phyloP scores from a whole-genome alignment of 2,113 vertebrate species.

The Cynocephalus volans region DNA sequence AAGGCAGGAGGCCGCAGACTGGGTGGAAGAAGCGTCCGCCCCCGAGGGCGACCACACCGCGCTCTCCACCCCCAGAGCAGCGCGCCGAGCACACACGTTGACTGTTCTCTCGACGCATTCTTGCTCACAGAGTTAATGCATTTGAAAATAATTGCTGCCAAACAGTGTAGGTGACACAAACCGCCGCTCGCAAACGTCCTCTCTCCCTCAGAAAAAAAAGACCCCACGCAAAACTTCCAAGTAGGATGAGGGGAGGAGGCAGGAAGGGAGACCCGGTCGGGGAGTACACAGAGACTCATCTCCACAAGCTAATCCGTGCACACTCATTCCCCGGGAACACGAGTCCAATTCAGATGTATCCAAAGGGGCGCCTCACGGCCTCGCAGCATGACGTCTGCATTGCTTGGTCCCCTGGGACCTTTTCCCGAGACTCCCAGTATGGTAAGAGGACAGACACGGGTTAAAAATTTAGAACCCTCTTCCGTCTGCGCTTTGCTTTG shows the following conservation, averaged over 20 bases:
- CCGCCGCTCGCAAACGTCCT: not conserved
- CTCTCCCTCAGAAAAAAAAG: not conserved
- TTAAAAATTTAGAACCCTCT: not conserved
- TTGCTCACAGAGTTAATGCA: not conserved
- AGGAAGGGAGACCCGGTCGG: fast-evolving
- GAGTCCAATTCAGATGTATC: not conserved
- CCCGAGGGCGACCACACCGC: fast-evolving
- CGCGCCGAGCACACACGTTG: not conserved
- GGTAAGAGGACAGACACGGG: not conserved
- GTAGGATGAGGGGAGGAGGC: not conserved
- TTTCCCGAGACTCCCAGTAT: not conserved
- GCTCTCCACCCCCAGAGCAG: not conserved
- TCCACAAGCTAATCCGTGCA: not conserved
- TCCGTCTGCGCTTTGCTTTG: not conserved
- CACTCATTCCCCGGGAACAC: not conserved
- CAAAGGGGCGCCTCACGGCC: not conserved
- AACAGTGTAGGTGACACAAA: not conserved
- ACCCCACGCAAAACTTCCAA: not conserved
- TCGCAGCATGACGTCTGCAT: not conserved
- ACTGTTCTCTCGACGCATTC: not conserved
- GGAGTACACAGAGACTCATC: not conserved
- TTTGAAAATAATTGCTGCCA: not conserved
- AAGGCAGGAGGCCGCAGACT: not conserved
- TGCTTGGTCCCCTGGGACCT: not conserved
- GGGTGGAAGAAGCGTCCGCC: not conserved